Conservation (phyloP, 2,888 invertebrate species). For the Brachynemurus nebulosus region DNA sequence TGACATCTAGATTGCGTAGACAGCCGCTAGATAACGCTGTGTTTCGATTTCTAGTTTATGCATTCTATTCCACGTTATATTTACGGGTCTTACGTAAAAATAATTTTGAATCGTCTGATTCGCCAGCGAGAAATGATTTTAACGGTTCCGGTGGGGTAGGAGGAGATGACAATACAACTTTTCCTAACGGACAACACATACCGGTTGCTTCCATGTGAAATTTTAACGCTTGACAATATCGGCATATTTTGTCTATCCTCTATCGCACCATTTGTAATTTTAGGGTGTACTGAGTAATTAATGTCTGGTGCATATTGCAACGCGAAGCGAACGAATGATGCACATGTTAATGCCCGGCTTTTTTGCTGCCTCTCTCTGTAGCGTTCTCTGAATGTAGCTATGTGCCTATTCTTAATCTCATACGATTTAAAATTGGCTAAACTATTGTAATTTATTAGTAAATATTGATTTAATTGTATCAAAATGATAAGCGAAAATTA, state of each 20-base stretch:
- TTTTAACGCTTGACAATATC: slow-evolving; percentile 18
- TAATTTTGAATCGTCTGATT: slow-evolving; percentile 14
- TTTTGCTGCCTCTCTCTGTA: slow-evolving; percentile 17
- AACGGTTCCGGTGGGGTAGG: slow-evolving; percentile 19
- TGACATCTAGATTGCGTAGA: no score
- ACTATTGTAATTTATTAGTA: no score
- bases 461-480: no score
- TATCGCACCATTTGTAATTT: slow-evolving; percentile 19
- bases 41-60: no score
- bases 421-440: no score
- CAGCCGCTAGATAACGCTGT: no score
- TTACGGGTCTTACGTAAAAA: slow-evolving; percentile 14
- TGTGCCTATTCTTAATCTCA: no score
- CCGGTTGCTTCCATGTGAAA: slow-evolving; percentile 19
- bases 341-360: slow-evolving; percentile 18
- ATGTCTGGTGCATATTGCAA: slow-evolving; percentile 21
- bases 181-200: slow-evolving; percentile 18
- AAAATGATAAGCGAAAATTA: no score
- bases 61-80: no score
- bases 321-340: slow-evolving; percentile 18
- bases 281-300: slow-evolving; percentile 20
- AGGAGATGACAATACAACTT: slow-evolving; percentile 16
- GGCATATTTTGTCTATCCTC: slow-evolving; percentile 16
- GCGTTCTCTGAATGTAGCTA: slow-evolving; percentile 16
- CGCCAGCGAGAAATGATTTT: slow-evolving; percentile 17